Evolutionary conservation across 2,797 vertebrate species (phyloP).

Genomic region (Poeciliopsis turneri): DNA sequence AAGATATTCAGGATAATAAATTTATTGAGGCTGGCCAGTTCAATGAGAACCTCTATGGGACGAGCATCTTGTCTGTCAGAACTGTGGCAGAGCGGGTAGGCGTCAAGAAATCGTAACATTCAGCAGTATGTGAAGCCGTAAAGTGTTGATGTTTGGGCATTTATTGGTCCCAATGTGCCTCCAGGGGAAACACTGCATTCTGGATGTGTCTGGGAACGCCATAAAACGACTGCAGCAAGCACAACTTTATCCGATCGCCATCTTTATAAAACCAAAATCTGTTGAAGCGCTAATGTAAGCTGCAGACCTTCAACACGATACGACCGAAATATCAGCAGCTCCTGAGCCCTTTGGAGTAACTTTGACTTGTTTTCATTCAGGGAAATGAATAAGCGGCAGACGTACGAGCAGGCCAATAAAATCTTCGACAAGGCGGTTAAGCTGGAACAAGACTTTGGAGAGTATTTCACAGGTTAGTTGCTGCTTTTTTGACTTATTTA

Average conservation of each 20-base stretch:
- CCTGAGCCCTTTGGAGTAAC: constrained; percentile 1
- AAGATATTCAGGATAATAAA: constrained; percentile 99
- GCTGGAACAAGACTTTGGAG: constrained; percentile 98
- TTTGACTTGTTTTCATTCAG: constrained; percentile 69
- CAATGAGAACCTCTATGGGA: constrained; percentile 98
- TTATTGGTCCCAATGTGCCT: neutral
- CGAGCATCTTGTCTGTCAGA: constrained; percentile 96
- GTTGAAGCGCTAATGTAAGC: constrained; percentile 99
- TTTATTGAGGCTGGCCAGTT: constrained; percentile 99
- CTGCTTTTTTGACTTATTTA: neutral
- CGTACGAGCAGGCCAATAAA: constrained; percentile 98
- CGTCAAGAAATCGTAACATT: constrained; percentile 1
- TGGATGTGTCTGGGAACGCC: constrained; percentile 98
- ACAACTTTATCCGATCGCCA: constrained; percentile 97
- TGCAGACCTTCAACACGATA: neutral
- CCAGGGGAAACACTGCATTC: constrained; percentile 98
- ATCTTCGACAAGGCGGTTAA: constrained; percentile 98
- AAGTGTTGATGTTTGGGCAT: neutral
- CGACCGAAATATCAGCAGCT: neutral
- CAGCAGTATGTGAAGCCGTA: constrained; percentile 1
- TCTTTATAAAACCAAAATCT: constrained; percentile 99
- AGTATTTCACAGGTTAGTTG: constrained; percentile 95
- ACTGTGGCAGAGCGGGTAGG: constrained; percentile 96
- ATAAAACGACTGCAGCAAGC: constrained; percentile 99
- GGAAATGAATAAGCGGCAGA: constrained; percentile 99